These are phyloP conservation scores for Xanthorhoe designata DNA, from an alignment of 2,888 invertebrate species.

Conservation along the genomic window DNA sequence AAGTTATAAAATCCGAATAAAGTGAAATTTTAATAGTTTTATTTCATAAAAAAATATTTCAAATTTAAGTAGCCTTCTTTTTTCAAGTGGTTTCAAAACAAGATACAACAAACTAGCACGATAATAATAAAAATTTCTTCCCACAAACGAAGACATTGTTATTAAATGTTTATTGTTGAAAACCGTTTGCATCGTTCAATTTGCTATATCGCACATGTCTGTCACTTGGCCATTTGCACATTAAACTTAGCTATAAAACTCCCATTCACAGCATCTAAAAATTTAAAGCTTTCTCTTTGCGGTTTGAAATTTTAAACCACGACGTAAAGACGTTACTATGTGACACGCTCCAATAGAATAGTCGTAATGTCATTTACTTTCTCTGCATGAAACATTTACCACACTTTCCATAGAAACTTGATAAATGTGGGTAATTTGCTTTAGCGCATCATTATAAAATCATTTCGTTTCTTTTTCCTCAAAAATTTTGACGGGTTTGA, in stretches of 20 bases:
- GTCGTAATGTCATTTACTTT: constrained; percentile 51
- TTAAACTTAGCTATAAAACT: constrained; percentile 47
- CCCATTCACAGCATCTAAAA: constrained; percentile 45
- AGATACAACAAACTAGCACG: constrained; percentile 3
- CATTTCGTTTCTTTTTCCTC: constrained; percentile 1
- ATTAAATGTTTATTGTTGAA: constrained; percentile 15
- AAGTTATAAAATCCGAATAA: too few relatives aligned
- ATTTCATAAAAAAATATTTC: too few relatives aligned
- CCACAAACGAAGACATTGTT: constrained; percentile 21
- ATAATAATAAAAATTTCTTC: constrained; percentile 3
- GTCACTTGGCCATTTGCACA: constrained; percentile 48
- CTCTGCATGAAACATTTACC: constrained; percentile 43
- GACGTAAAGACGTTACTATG: constrained; percentile 63
- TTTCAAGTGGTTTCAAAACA: neutral
- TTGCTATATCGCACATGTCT: constrained; percentile 36
- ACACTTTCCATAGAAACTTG: constrained; percentile 48
- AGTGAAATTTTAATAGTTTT: too few relatives aligned
- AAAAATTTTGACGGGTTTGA: neutral
- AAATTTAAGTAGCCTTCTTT: too few relatives aligned
- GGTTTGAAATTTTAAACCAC: constrained; percentile 68
- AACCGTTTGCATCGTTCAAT: constrained; percentile 34
- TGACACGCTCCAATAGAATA: constrained; percentile 64
- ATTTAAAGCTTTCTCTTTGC: constrained; percentile 64
- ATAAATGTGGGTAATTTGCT: constrained; percentile 28
- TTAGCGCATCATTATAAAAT: constrained; percentile 21